A percentile compares a stretch with the other conserved stretches of the same genome.
Conservation (phyloP, 2,888 invertebrate genomes). For the Tryphoninae sp. region DNA sequence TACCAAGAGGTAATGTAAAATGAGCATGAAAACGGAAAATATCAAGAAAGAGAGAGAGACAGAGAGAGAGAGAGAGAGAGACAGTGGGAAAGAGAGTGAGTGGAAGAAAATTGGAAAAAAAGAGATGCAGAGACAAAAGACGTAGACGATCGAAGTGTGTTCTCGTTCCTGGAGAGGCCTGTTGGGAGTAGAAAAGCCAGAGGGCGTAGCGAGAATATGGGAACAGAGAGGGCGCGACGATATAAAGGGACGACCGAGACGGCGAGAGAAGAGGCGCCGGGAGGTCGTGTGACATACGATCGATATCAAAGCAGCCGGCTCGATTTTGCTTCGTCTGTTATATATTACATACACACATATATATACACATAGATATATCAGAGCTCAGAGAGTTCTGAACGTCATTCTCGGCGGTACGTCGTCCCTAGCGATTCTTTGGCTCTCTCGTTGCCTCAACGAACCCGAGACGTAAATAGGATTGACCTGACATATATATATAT, state of each 20-base stretch:
- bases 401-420: conserved; percentile 14
- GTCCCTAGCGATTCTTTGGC: conserved; percentile 15
- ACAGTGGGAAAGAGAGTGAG: neutral
- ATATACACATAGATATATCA: neutral
- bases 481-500: neutral
- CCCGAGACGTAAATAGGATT: neutral
- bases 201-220: conserved; percentile 37
- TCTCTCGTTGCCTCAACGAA: conserved; percentile 15
- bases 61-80: conserved; percentile 24
- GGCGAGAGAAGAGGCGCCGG: conserved; percentile 33
- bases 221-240: conserved; percentile 2
- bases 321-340: conserved; percentile 26
- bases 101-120: neutral
- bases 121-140: conserved; percentile 2
- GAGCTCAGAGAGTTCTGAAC: conserved; percentile 4
- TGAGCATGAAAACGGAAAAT: conserved; percentile 42
- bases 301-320: conserved; percentile 50
- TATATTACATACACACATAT: neutral
- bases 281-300: conserved; percentile 27
- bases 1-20: conserved; percentile 33
- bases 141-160: neutral
- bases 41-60: conserved; percentile 33
- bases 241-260: conserved; percentile 2
- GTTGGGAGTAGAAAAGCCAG: conserved; percentile 27
- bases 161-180: conserved; percentile 16